These are phyloP conservation scores for Campoletis raptor DNA, from an alignment of 2,888 invertebrate species.

Conservation along the genomic window DNA sequence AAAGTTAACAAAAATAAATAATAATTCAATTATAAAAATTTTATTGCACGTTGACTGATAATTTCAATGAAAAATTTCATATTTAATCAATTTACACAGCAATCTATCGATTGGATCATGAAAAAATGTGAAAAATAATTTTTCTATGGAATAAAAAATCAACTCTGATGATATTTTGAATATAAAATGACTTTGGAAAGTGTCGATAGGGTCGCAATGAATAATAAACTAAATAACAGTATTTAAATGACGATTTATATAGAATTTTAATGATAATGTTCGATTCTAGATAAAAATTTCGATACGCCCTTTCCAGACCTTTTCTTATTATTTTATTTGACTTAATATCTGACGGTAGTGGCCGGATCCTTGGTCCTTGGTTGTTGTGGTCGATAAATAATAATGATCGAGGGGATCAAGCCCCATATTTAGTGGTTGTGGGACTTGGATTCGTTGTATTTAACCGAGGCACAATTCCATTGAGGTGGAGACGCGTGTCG, in stretches of 20 bases:
- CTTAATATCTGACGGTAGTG: background rate
- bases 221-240: slow-evolving; percentile 37
- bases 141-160: background rate
- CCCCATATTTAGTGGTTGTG: slow-evolving; percentile 62
- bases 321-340: slow-evolving; percentile 26
- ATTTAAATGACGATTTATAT: slow-evolving; percentile 57
- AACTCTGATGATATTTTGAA: background rate
- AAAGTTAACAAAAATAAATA: background rate
- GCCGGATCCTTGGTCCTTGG: slow-evolving; percentile 52
- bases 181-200: slow-evolving; percentile 24
- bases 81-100: background rate
- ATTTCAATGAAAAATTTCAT: background rate
- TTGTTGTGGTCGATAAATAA: slow-evolving; percentile 62
- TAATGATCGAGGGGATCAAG: slow-evolving; percentile 61
- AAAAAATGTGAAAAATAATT: background rate
- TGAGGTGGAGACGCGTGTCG: slow-evolving; percentile 49
- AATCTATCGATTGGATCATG: background rate
- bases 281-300: slow-evolving; percentile 59
- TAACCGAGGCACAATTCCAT: slow-evolving; percentile 24
- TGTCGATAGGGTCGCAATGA: slow-evolving; percentile 41
- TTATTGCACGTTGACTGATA: background rate
- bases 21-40: background rate
- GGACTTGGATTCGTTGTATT: slow-evolving; percentile 35
- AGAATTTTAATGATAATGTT: slow-evolving; percentile 53
- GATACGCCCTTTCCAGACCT: slow-evolving; percentile 41